Evolutionary conservation across 2,113 vertebrate species (phyloP), one percentile per base, ranked within the genome.

Genomic region (Marmota flaviventris): DNA sequence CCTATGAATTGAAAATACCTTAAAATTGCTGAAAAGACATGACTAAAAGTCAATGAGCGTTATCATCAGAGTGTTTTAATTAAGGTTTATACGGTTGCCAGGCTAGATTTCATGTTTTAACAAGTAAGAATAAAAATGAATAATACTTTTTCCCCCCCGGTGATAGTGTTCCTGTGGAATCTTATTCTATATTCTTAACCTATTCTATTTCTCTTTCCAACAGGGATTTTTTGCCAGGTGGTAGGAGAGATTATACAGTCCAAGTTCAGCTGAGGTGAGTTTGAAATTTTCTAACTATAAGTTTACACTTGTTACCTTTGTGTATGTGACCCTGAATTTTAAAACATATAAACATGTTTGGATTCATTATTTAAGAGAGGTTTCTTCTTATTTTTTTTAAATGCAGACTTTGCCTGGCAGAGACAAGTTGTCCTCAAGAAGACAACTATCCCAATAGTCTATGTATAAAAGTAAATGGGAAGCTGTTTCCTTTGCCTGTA

Each of bases 391-490:
- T 45, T 63, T 98, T 98, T 77, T 96, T 92, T 85, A 39, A 61
- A 67, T 97, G 18, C 77, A 99, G 99, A 98, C 99, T 99, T 97
- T 99, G 99, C 97, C 98, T 99, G 92, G 99, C 99, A 91, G 99
- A 99, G 98, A 99, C 99, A 6, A 99, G 99, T 98, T 99, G 99
- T 96, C 99, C 99, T 97, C 99, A 99, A 98, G 99, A 99, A 98
- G 99, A 99, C 98, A 99, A 99, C 97, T 99, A 99, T 93, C 99
- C 99, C 9, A 99, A 99, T 98, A 99, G 99, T 98, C 98, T 99
- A 34, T 99, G 99, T 97, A 99, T 99, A 98, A 99, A 99, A 99
- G 99, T 99, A 85, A 99, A 99, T 75, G 99, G 99, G 69, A 99
- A 99, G 93, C 99, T 99, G 34, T 99, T 99, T 97, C 99, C 99